Conservation (phyloP, 2,797 vertebrate genomes). For the Leucoraja ocellata region DNA sequence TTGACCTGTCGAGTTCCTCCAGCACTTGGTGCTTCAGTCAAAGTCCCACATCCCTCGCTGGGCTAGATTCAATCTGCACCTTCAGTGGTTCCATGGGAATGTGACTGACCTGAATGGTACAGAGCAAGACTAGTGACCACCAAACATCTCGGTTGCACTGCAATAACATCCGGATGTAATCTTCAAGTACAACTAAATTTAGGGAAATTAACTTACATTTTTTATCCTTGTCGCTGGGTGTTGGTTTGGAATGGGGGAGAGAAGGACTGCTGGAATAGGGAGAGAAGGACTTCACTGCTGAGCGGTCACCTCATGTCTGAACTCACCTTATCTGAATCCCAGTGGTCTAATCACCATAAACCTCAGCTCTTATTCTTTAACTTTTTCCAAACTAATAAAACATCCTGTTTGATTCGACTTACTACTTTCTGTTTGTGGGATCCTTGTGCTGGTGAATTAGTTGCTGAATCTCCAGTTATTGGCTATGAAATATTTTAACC, state of each 20-base stretch:
- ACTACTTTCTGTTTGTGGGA: neutral
- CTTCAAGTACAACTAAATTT: neutral
- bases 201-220: neutral
- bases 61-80: too few species aligned
- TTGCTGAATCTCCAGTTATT: neutral
- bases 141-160: too few species aligned
- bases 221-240: neutral
- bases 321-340: neutral
- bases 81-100: too few species aligned
- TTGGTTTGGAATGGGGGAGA: neutral
- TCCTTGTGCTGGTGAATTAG: neutral
- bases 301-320: neutral
- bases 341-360: neutral
- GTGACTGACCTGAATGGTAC: too few species aligned
- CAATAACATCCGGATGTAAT: neutral
- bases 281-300: neutral
- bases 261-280: neutral
- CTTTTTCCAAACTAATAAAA: neutral
- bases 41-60: too few species aligned
- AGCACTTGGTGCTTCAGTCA: too few species aligned
- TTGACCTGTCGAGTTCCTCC: too few species aligned
- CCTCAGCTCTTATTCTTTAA: neutral
- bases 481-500: neutral
- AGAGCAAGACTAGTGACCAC: too few species aligned
- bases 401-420: neutral